These are phyloP conservation scores for Pungitius pungitius DNA, from an alignment of 2,113 vertebrate genomes.

Conservation along the genomic window DNA sequence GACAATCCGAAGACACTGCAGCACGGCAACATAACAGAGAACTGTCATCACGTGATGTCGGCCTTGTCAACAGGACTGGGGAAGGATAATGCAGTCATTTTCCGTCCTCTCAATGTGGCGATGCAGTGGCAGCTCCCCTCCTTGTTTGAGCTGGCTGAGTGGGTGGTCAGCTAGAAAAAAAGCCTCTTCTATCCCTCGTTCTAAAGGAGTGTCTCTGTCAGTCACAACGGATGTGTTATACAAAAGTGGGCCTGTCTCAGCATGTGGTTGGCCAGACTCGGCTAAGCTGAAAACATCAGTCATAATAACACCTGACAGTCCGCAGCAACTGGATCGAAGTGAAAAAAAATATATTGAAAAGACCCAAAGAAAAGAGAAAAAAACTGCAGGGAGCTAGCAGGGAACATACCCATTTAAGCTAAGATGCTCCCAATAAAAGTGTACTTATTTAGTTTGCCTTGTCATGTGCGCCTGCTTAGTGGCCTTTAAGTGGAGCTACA, in stretches of 20 bases:
- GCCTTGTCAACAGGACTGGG: slow-evolving; percentile 4
- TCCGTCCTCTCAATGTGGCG: slow-evolving; percentile 16
- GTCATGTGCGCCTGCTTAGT: neutral
- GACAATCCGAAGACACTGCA: neutral
- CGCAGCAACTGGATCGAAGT: slow-evolving; percentile 18
- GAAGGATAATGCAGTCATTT: slow-evolving; percentile 16
- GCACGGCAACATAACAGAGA: slow-evolving; percentile 13
- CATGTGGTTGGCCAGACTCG: slow-evolving; percentile 21
- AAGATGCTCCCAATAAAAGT: neutral
- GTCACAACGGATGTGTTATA: slow-evolving; percentile 21
- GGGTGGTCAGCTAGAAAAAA: slow-evolving; percentile 46
- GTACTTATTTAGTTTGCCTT: slow-evolving; percentile 1
- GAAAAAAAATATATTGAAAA: slow-evolving; percentile 2
- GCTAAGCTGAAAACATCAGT: slow-evolving; percentile 27
- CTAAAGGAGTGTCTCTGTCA: slow-evolving; percentile 26
- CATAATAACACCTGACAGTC: slow-evolving; percentile 2
- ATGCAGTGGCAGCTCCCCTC: neutral
- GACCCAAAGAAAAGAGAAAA: neutral
- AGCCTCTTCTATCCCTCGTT: slow-evolving; percentile 14
- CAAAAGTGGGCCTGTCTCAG: slow-evolving; percentile 29
- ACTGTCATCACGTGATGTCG: slow-evolving; percentile 30
- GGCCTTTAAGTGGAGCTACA: slow-evolving; percentile 21
- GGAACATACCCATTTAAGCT: neutral
- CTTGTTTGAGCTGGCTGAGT: slow-evolving; percentile 38
- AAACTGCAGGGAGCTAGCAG: neutral